These are phyloP conservation scores for Drosophila setosimentum DNA, from an alignment of 2,888 invertebrate genomes.

Conservation along the genomic window DNA sequence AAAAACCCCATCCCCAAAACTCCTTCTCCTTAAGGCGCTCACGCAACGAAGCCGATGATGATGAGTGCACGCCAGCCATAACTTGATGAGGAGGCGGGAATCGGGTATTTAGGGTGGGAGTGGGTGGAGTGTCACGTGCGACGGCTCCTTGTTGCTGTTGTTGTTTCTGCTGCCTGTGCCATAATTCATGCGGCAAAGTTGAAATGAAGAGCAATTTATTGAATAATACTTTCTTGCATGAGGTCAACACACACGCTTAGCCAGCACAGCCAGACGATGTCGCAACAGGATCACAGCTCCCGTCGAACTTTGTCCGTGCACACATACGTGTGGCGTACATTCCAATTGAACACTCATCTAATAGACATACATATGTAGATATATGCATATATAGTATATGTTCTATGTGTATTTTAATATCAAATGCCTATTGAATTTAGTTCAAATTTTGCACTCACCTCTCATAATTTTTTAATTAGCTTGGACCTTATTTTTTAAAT, in stretches of 20 bases:
- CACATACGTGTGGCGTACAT: conserved; percentile 5
- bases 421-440: not conserved
- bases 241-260: conserved; percentile 43
- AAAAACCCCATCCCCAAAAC: not conserved
- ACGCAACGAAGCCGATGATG: conserved; percentile 75
- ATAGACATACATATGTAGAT: not conserved
- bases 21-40: conserved; percentile 38
- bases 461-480: not conserved
- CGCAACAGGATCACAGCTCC: conserved; percentile 6
- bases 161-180: conserved; percentile 47
- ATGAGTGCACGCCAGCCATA: conserved; percentile 72
- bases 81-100: conserved; percentile 54
- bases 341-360: conserved; percentile 8
- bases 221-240: conserved; percentile 67
- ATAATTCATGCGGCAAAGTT: conserved; percentile 74
- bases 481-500: not conserved
- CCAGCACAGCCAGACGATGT: not conserved
- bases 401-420: too few relatives aligned
- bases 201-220: conserved; percentile 78
- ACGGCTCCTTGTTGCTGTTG: conserved; percentile 31
- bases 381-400: not conserved
- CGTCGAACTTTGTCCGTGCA: conserved; percentile 23
- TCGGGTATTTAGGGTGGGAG: not conserved
- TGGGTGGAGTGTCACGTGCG: conserved; percentile 66
- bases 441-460: not conserved